A percentile compares a stretch with the other conserved stretches of the same genome.
phyloP scores from a whole-genome alignment of 1,140 invertebrate species.

The Oryctes rhinoceros region DNA sequence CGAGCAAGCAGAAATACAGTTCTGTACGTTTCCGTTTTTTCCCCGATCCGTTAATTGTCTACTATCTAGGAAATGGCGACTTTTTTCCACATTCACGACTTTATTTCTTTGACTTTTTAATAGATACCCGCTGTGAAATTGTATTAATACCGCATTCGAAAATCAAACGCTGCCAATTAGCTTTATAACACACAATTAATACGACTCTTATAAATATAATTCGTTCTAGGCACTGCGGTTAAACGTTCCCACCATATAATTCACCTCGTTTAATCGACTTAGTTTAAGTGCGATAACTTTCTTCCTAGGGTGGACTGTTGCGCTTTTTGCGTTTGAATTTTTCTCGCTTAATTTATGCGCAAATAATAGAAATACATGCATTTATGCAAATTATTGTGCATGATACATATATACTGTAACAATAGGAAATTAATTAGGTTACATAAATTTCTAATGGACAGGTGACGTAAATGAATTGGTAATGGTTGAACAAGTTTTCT shows the following conservation, averaged over 20 bases:
- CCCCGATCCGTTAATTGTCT: background rate
- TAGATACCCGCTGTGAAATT: conserved; percentile 16
- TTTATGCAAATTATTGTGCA: background rate
- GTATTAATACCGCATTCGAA: background rate
- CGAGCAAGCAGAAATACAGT: conserved; percentile 9
- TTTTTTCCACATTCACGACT: background rate
- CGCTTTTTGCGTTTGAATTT: background rate
- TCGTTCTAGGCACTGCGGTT: conserved; percentile 11
- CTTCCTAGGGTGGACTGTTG: background rate
- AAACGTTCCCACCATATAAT: conserved; percentile 19
- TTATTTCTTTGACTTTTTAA: conserved; percentile 8
- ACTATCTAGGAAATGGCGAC: conserved; percentile 21
- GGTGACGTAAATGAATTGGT: conserved; percentile 7
- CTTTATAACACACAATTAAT: conserved; percentile 17
- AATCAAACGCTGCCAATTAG: conserved; percentile 10
- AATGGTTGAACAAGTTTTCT: conserved; percentile 14
- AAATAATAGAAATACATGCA: conserved; percentile 15
- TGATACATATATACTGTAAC: conserved; percentile 14
- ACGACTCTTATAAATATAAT: background rate
- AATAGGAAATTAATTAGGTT: conserved; percentile 13
- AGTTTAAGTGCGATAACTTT: conserved; percentile 25
- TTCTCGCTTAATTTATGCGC: background rate
- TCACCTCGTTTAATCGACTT: background rate
- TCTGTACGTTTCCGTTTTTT: background rate
- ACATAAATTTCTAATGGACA: conserved; percentile 20